Conservation (phyloP, 2,888 invertebrate genomes). For the Formica aserva region DNA sequence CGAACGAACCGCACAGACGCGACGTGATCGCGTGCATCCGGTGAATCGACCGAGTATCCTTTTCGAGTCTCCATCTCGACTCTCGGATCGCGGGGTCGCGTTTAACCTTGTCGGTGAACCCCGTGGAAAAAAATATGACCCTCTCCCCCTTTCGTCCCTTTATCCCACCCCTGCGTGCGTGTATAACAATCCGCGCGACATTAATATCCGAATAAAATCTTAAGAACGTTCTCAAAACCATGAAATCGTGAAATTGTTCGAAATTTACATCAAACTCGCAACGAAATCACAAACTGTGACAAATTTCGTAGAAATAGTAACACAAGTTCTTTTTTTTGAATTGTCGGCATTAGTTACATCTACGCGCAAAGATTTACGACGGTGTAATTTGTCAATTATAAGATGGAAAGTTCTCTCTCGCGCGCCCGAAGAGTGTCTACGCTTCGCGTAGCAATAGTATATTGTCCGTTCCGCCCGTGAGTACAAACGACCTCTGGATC, state of each 20-base stretch:
- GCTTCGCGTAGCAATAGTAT: conserved; percentile 14
- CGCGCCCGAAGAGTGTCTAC: conserved; percentile 31
- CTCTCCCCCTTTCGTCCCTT: conserved; percentile 4
- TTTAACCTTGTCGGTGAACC: conserved; percentile 40
- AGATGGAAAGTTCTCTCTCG: conserved; percentile 16
- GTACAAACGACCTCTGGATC: conserved; percentile 64
- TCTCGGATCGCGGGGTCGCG: conserved; percentile 2
- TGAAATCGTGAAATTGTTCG: conserved; percentile 19
- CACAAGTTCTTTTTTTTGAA: not conserved
- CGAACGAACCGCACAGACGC: conserved; percentile 11
- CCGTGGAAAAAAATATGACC: conserved; percentile 11
- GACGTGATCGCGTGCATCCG: conserved; percentile 62
- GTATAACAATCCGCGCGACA: not conserved
- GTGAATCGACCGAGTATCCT: conserved; percentile 40
- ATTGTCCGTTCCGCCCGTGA: conserved; percentile 50
- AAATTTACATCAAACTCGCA: not conserved
- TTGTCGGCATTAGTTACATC: not conserved
- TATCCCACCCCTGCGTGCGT: not conserved
- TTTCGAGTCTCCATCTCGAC: conserved; percentile 18
- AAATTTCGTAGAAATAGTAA: not conserved
- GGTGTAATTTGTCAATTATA: conserved; percentile 32
- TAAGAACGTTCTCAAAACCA: not conserved
- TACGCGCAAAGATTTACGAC: not conserved
- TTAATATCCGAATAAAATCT: not conserved
- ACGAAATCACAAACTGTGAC: not conserved